A percentile compares a stretch with the other conserved stretches of the same genome.
phyloP scores from a whole-genome alignment of 2,888 invertebrate species.

The Psococerastis gibbosa region DNA sequence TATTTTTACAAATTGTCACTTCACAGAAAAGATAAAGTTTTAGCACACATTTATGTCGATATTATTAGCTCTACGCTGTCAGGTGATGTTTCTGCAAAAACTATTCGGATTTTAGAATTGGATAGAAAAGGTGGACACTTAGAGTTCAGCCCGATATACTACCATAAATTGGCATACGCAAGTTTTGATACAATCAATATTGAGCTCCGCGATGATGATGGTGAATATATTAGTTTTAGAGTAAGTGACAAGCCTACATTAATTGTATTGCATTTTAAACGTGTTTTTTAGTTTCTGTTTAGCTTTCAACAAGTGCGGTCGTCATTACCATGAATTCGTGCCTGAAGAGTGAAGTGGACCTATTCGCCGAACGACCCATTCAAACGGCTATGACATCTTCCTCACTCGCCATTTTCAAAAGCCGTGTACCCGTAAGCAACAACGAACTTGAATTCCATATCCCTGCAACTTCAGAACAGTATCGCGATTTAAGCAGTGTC shows the following conservation, averaged over 20 bases:
- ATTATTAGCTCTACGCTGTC: slow-evolving; percentile 9
- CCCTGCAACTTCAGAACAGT: too few relatives aligned
- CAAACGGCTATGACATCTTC: too few relatives aligned
- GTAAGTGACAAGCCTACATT: background rate
- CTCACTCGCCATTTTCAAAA: too few relatives aligned
- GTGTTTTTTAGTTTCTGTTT: background rate
- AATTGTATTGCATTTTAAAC: background rate
- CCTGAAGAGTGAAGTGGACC: background rate
- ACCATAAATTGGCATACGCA: background rate
- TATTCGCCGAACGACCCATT: too few relatives aligned
- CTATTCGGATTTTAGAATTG: background rate
- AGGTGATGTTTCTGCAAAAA: background rate
- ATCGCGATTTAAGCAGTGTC: too few relatives aligned
- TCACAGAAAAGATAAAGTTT: slow-evolving; percentile 5
- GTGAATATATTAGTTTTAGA: background rate
- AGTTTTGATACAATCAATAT: background rate
- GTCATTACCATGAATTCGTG: background rate
- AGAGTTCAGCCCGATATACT: background rate
- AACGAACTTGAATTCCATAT: too few relatives aligned
- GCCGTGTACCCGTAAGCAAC: too few relatives aligned
- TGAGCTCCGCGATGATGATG: background rate
- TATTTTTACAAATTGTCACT: background rate
- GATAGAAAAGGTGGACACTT: background rate
- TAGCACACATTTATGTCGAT: background rate
- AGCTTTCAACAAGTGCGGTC: background rate